A percentile compares a stretch with the other conserved stretches of the same genome.
Conservation (phyloP, 2,113 vertebrate genomes). For the Scomber colias region DNA sequence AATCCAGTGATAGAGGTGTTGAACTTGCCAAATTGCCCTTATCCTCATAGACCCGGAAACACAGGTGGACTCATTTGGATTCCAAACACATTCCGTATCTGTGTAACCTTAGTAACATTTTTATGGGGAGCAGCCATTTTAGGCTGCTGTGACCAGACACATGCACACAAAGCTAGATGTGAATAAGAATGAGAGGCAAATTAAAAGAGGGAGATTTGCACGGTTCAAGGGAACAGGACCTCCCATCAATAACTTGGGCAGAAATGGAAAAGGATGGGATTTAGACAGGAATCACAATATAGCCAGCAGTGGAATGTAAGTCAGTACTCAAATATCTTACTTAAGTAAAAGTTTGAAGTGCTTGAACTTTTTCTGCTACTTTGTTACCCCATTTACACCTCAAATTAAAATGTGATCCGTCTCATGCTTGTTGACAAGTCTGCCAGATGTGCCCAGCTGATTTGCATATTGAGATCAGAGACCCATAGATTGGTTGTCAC, state of each 20-base stretch:
- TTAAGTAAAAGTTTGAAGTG: background rate
- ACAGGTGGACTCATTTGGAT: constrained; percentile 23
- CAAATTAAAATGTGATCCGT: too few species aligned
- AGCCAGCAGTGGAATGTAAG: background rate
- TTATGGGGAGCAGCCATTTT: constrained; percentile 40
- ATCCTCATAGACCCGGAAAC: constrained; percentile 32
- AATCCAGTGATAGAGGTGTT: constrained; percentile 30
- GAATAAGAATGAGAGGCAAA: constrained; percentile 48
- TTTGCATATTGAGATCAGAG: too few species aligned
- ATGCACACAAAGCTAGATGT: constrained; percentile 8
- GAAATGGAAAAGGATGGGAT: background rate
- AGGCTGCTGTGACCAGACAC: constrained; percentile 27
- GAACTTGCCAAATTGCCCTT: constrained; percentile 32
- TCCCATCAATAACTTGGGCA: background rate
- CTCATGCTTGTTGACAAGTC: too few species aligned
- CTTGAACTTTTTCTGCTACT: background rate
- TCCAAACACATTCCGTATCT: constrained; percentile 17
- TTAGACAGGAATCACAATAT: background rate
- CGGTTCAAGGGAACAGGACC: background rate
- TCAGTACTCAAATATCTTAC: background rate
- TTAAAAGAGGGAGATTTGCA: constrained; percentile 7
- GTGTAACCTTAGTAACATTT: constrained; percentile 21
- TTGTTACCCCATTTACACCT: too few species aligned
- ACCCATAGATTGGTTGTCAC: too few species aligned
- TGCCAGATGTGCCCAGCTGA: too few species aligned